Conservation (phyloP, 2,113 vertebrate genomes). For the Ivindomyrus marchei region DNA sequence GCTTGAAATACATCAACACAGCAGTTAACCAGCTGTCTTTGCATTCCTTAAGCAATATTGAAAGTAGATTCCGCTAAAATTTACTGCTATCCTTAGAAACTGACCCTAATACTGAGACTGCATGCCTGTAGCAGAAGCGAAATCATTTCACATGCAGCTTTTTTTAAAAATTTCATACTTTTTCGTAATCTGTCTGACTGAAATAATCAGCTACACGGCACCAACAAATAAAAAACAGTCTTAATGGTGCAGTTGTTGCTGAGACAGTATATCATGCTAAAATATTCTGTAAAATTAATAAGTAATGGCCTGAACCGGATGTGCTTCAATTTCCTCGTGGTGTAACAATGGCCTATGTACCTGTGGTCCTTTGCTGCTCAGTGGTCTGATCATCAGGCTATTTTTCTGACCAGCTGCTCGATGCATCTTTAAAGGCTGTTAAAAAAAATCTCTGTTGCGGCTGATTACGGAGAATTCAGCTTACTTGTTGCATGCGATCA, state of each 20-base stretch:
- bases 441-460: background rate
- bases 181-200: background rate
- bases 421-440: background rate
- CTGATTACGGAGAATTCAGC: background rate
- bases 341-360: background rate
- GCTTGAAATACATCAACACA: background rate
- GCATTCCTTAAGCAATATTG: constrained; percentile 14
- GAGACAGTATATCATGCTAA: background rate
- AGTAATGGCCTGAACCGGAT: background rate
- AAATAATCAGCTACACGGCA: background rate
- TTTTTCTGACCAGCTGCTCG: background rate
- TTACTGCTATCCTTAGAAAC: background rate
- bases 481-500: background rate
- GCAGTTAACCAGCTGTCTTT: background rate
- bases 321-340: background rate
- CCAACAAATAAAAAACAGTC: background rate
- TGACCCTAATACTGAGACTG: background rate
- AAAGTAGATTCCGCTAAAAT: background rate
- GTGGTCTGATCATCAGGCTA: background rate
- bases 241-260: background rate
- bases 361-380: background rate
- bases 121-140: background rate
- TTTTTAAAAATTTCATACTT: background rate
- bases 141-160: background rate
- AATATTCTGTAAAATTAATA: background rate